Evolutionary conservation across 2,888 invertebrate species (phyloP), one percentile per base, ranked within the genome.

Genomic region (Dorcus parallelipipedus): DNA sequence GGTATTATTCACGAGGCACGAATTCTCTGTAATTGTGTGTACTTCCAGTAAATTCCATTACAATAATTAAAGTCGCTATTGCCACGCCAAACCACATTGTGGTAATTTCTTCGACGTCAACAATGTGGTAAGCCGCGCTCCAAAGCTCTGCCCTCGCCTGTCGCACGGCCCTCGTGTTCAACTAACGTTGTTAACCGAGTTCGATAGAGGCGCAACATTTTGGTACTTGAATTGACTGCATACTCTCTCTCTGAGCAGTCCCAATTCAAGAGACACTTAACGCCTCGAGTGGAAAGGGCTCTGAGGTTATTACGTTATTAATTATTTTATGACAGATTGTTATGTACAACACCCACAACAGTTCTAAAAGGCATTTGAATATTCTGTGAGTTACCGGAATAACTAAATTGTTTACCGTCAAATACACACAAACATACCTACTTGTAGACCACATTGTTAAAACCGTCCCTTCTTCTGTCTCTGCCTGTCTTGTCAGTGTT

Each of bases 201-300:
- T 53, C 53, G 33, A 45, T 53, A 47, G 38, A 9, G 38, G 53
- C 26, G 53, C 45, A 43, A 45, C 53, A 45, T 38, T 45, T 45
- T 53, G 45, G 9, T 38, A 45, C 45, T 45, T 20, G 45, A 45
- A 45, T 45, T 45, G 45, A 45, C 45, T 45, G 23, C 14, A 23
- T 23, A 20, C 45, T 10, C 20, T 45, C 26, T 33, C 26, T 33
- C 26, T 33, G 26, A 33, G 26, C 26, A 33, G 26, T 33, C 26
- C 26, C 45, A 45, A 20, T 45, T 45, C 45, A 45, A 45, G 45
- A 45, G 45, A 20, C 23, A 9, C 45, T 45, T 23, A 10, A 45
- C 45, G 20, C 23, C 9, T 20, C 20, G 17, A 20, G n/a, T 17
- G 45, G 14, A 17, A 9, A 9, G 20, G 45, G 23, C 45, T 45